Base-by-base conservation (phyloP, 1,140 invertebrate species). In the Drosophila kanapiae region DNA sequence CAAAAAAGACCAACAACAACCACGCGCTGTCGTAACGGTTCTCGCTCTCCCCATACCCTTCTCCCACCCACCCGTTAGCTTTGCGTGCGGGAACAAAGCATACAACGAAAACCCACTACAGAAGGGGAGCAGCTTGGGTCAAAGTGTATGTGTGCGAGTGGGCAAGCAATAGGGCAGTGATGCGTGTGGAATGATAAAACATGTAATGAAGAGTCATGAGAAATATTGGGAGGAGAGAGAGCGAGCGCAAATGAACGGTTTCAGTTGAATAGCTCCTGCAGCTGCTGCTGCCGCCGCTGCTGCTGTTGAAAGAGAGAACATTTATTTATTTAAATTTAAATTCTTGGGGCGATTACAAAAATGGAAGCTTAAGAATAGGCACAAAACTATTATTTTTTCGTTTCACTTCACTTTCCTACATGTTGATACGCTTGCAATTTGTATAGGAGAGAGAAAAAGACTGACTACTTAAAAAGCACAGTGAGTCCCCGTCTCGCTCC, bases 371-470 rank as follows among this genome's bases (percentile, higher is more conserved):
- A 87, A 70, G 27, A 70, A 59, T 80, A 79, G 60, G 45, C 70
- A 86, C 79, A 53, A 11, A 57, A 62, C 51, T 71, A 71, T 53
- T 51, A 60, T 58, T 76, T 51, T 45, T n/a, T 57, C 9, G 9
- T 18, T 33, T 8, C 47, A 70, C 48, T 56, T 35, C 40, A 37
- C 60, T 57, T 35, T 40, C 23, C 38, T 62, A 75, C 71, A 90
- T 92, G 91, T 90, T 92, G 91, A 87, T 81, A 91, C 91, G 85
- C 91, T 85, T 81, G 91, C 88, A 91, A 92, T 92, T 92, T 92
- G 80, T 92, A 93, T 93, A 93, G 92, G 92, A 93, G 92, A 93
- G 92, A 93, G 92, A 93, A 93, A 93, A 93, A 93, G 92, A 93
- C 92, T 93, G 92, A 93, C 92, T 93, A 61, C 67, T 78, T 84